phyloP scores from a whole-genome alignment of 2,113 vertebrate species.

The Mobula hypostoma region DNA sequence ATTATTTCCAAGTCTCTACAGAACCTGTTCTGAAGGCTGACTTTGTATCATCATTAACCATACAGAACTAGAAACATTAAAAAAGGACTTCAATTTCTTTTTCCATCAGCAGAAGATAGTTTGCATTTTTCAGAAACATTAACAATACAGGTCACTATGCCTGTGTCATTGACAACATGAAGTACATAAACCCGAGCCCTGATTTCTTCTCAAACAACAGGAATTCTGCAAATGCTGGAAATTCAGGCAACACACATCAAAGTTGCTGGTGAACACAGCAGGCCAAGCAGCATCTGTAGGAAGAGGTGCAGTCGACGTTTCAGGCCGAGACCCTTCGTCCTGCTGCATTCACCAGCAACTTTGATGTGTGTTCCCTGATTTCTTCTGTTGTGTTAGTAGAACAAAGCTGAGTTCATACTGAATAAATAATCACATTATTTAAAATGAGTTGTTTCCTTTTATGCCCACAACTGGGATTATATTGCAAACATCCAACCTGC shows the following conservation, averaged over 20 bases:
- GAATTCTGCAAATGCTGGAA: too few relatives aligned
- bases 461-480: too few relatives aligned
- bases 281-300: too few relatives aligned
- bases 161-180: constrained; percentile 21
- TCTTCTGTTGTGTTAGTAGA: not conserved
- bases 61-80: not conserved
- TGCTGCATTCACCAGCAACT: too few relatives aligned
- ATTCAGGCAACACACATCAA: too few relatives aligned
- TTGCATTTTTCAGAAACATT: not conserved
- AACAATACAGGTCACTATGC: not conserved
- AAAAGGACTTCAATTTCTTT: not conserved
- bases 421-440: not conserved
- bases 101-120: not conserved
- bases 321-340: too few relatives aligned
- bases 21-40: not conserved
- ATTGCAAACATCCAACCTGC: too few relatives aligned
- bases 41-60: not conserved
- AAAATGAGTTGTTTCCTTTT: not conserved
- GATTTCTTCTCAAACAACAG: too few relatives aligned
- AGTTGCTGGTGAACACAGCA: too few relatives aligned
- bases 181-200: not conserved
- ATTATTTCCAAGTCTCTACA: too few relatives aligned
- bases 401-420: not conserved
- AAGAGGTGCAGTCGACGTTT: too few relatives aligned
- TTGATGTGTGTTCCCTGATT: too few relatives aligned